Evolutionary conservation across 1,140 invertebrate species (phyloP).

Genomic region (Procambarus virginalis): DNA sequence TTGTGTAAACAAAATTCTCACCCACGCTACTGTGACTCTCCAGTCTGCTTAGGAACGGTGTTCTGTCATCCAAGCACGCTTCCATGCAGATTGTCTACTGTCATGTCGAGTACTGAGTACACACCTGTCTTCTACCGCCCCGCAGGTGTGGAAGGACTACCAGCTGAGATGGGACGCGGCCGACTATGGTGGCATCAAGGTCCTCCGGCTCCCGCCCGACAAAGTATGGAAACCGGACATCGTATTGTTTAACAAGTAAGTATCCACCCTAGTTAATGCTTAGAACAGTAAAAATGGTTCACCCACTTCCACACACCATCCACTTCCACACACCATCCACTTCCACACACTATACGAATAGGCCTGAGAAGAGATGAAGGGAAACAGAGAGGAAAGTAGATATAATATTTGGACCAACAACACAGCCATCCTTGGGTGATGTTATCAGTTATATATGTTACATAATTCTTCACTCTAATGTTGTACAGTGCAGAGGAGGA

Average conservation of each 20-base stretch:
- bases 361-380: too few relatives aligned
- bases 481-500: too few relatives aligned
- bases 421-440: too few relatives aligned
- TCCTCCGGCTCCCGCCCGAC: constrained; percentile 95
- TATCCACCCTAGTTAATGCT: constrained; percentile 67
- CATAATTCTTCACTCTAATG: too few relatives aligned
- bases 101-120: too few relatives aligned
- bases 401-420: too few relatives aligned
- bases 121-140: background rate
- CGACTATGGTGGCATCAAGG: constrained; percentile 97
- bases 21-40: background rate
- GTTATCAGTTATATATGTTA: too few relatives aligned
- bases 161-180: constrained; percentile 98
- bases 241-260: constrained; percentile 99
- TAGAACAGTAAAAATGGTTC: too few relatives aligned
- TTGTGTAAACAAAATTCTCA: background rate
- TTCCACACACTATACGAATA: too few relatives aligned
- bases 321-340: too few relatives aligned
- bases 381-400: too few relatives aligned
- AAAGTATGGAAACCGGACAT: constrained; percentile 99
- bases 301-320: too few relatives aligned
- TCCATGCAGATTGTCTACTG: background rate
- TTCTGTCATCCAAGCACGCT: background rate
- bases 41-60: background rate
- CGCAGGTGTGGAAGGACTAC: constrained; percentile 91